Evolutionary conservation across 2,888 invertebrate species (phyloP).

Genomic region (Drosophila atripex): DNA sequence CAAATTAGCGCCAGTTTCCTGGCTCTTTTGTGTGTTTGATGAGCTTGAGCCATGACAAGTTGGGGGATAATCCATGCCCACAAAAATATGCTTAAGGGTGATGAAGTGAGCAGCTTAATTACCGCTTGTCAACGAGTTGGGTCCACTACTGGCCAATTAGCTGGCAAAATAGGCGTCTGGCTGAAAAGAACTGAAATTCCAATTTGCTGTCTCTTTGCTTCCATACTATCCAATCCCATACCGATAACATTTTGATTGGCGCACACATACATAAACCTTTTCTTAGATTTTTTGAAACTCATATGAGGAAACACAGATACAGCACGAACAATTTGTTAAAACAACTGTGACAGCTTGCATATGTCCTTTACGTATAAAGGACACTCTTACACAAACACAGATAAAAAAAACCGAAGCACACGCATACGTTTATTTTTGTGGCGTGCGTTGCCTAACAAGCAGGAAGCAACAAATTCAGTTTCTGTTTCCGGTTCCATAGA

Average conservation of each 20-base stretch:
- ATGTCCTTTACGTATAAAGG: slow-evolving; percentile 65
- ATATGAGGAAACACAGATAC: slow-evolving; percentile 6
- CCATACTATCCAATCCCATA: slow-evolving; percentile 12
- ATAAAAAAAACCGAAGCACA: slow-evolving; percentile 7
- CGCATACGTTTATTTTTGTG: slow-evolving; percentile 63
- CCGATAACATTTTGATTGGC: slow-evolving; percentile 49
- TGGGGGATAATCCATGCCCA: slow-evolving; percentile 44
- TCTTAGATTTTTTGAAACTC: slow-evolving; percentile 22
- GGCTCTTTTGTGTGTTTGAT: slow-evolving; percentile 37
- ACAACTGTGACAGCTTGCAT: slow-evolving; percentile 79
- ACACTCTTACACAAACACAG: slow-evolving; percentile 25
- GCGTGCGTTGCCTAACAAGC: slow-evolving; percentile 79
- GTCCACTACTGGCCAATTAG: slow-evolving; percentile 47
- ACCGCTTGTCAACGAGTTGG: slow-evolving; percentile 61
- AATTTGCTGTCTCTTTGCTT: slow-evolving; percentile 16
- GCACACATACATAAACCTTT: slow-evolving; percentile 31
- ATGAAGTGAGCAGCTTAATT: slow-evolving; percentile 74
- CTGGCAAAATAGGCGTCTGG: not conserved
- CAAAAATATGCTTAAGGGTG: slow-evolving; percentile 66
- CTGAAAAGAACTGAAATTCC: slow-evolving; percentile 14
- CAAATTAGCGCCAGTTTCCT: slow-evolving; percentile 62
- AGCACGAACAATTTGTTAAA: slow-evolving; percentile 76
- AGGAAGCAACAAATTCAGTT: slow-evolving; percentile 79
- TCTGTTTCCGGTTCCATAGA: slow-evolving; percentile 67
- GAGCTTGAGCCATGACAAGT: slow-evolving; percentile 21